Evolutionary conservation across 2,797 vertebrate species (phyloP).

Genomic region (Oreortyx pictus): DNA sequence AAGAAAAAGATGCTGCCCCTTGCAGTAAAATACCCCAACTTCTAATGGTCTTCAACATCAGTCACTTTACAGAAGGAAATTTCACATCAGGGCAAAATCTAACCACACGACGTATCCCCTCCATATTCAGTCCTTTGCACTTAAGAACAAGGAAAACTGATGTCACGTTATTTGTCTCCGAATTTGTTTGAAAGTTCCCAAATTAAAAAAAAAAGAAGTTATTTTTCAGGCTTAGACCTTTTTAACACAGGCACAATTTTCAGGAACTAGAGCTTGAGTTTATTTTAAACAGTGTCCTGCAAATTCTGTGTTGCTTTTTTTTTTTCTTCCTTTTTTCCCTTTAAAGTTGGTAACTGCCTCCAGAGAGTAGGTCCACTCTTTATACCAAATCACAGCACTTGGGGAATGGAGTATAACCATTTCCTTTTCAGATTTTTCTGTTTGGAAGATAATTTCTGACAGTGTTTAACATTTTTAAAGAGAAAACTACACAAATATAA

Average conservation of each 20-base stretch:
- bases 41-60: background rate
- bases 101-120: background rate
- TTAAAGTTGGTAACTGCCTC: background rate
- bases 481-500: background rate
- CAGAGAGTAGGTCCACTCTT: conserved; percentile 15
- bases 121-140: background rate
- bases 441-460: background rate
- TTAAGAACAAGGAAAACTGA: background rate
- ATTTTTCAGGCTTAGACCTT: background rate
- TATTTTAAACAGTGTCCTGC: conserved; percentile 5
- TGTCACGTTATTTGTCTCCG: background rate
- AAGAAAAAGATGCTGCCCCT: background rate
- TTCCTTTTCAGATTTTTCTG: background rate
- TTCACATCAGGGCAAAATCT: background rate
- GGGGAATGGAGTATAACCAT: background rate
- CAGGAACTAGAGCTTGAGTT: conserved; percentile 22
- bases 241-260: background rate
- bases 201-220: background rate
- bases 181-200: background rate
- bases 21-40: background rate
- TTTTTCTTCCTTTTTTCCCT: background rate
- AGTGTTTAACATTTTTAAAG: background rate
- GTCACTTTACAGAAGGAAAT: background rate
- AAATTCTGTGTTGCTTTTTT: background rate
- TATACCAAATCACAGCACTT: background rate